Base-by-base conservation (phyloP, 2,888 invertebrate genomes). In the Chorisops tibialis region DNA sequence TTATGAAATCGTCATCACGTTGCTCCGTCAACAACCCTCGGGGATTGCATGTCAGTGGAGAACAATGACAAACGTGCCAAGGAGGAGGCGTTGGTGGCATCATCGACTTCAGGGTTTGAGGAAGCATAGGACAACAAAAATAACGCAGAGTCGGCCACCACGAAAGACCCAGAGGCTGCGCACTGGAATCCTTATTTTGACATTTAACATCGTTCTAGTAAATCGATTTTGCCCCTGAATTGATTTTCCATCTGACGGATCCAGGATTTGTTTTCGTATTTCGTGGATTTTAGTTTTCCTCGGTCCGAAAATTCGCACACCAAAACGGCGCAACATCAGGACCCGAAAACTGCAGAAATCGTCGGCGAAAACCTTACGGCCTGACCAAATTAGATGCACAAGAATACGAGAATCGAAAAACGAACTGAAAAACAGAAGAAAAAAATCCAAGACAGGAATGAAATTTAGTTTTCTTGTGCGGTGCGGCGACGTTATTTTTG, bases 401-500 rank as follows among this genome's bases (percentile, higher is more conserved):
- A 30, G 30, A 7, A 7, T 9, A 30, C n/a, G n/a, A 9, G 30
- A 5, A 30, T 9, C 30, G 30, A 30, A 7, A 9, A 30, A 30
- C n/a, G 30, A 30, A 30, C 30, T 30, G 1, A 7, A 30, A 30
- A 30, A 30, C n/a, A 30, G 30, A 30, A 30, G 30, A 30, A 30
- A 30, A 30, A 30, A 30, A n/a, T n/a, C n/a, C 9, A 9, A 30
- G 30, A 9, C 30, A 30, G 7, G 30, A 30, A 30, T 30, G 5
- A 1, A 30, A 30, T 30, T 30, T 5, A 18, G 21, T 22, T 19
- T 9, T 30, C 43, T 24, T 43, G 30, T 30, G 18, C 56, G 14
- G 19, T 16, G 14, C 41, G 24, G 43, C 14, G n/a, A n/a, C n/a
- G 56, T 56, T 56, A 56, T 56, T 56, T 56, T 56, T 56, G 56